These are phyloP conservation scores for Ornithoptera alexandrae DNA, from an alignment of 2,888 invertebrate species.

Conservation along the genomic window DNA sequence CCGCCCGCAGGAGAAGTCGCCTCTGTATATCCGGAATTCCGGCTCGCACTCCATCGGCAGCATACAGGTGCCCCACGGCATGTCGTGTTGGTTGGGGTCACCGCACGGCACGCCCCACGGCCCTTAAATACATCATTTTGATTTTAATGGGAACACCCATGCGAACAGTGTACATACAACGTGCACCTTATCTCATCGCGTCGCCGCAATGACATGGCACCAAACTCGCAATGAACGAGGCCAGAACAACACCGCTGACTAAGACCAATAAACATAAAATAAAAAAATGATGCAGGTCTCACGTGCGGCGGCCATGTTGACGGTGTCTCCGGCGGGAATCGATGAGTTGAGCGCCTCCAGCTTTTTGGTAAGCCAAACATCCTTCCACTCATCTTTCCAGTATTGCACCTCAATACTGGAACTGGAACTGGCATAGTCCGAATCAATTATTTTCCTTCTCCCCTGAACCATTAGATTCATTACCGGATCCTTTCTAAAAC, in stretches of 20 bases:
- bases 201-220: too few species aligned
- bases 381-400: conserved; percentile 46
- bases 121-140: conserved; percentile 47
- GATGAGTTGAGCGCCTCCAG: conserved; percentile 49
- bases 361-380: conserved; percentile 43
- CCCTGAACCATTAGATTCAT: conserved; percentile 40
- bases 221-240: too few species aligned
- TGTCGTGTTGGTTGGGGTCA: conserved; percentile 66
- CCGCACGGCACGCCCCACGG: conserved; percentile 72
- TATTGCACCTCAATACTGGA: conserved; percentile 41
- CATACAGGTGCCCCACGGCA: conserved; percentile 69
- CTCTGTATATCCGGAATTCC: conserved; percentile 64
- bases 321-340: conserved; percentile 45
- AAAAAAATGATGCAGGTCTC: conserved; percentile 27
- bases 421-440: conserved; percentile 35
- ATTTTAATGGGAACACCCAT: too few species aligned
- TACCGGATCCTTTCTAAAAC: conserved; percentile 45
- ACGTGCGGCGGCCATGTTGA: conserved; percentile 68
- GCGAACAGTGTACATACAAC: too few species aligned
- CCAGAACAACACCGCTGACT: too few species aligned
- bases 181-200: too few species aligned
- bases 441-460: conserved; percentile 7
- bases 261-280: too few species aligned
- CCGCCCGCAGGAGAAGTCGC: conserved; percentile 64
- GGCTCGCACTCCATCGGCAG: conserved; percentile 59